phyloP scores from a whole-genome alignment of 2,113 vertebrate genomes.

The Clarias macrocephalus region DNA sequence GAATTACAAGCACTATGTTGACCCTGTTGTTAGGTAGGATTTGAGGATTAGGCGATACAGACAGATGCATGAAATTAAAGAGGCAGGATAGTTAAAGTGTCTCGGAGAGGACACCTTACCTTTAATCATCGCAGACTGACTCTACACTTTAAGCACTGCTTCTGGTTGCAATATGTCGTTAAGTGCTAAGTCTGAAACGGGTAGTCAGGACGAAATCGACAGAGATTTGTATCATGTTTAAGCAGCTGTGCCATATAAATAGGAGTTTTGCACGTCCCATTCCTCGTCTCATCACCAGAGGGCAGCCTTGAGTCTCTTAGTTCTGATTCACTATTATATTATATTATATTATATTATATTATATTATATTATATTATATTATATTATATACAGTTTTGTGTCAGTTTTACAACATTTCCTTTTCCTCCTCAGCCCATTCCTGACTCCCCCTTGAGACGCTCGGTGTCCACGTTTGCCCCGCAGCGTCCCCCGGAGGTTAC shows the following conservation, averaged over 20 bases:
- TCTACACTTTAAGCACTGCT: conserved; percentile 19
- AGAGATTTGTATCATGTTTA: not conserved
- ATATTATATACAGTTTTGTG: not conserved
- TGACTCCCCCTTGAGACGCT: conserved; percentile 87
- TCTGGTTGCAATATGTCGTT: conserved; percentile 26
- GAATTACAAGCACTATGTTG: not conserved
- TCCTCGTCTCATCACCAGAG: not conserved
- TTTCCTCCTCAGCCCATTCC: conserved; percentile 76
- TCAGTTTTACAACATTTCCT: not conserved
- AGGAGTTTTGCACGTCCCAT: not conserved
- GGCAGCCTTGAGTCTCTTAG: conserved; percentile 2
- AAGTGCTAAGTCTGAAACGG: conserved; percentile 17
- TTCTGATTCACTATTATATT: not conserved
- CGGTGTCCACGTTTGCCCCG: conserved; percentile 83
- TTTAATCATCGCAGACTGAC: conserved; percentile 36
- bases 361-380: no score
- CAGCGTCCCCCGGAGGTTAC: conserved; percentile 79
- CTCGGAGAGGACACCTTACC: conserved; percentile 9
- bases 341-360: no score
- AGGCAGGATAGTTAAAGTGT: not conserved
- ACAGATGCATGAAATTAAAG: conserved; percentile 45
- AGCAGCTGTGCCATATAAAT: conserved; percentile 46
- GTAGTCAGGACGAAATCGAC: conserved; percentile 10
- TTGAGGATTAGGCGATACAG: conserved; percentile 32
- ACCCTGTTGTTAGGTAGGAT: conserved; percentile 20